phyloP scores from a whole-genome alignment of 1,140 invertebrate genomes.

The Yoshiicerus persimilis region DNA sequence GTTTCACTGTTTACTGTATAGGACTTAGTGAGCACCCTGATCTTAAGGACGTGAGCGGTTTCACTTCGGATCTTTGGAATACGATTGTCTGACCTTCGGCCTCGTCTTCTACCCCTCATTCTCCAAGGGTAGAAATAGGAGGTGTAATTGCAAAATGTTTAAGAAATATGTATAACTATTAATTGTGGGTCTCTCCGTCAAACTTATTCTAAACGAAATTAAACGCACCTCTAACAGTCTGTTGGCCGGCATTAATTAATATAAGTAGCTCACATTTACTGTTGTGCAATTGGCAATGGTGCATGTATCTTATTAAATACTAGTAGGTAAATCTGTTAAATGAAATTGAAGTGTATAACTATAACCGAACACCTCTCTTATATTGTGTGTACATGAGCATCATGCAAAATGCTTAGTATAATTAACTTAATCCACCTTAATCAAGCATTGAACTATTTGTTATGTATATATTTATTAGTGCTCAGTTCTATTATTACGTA shows the following conservation, averaged over 20 bases:
- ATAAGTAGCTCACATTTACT: not conserved
- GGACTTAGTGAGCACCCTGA: constrained; percentile 30
- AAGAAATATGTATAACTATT: constrained; percentile 5
- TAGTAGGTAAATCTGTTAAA: too few relatives aligned
- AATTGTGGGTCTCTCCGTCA: not conserved
- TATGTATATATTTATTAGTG: too few relatives aligned
- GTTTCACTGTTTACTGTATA: not conserved
- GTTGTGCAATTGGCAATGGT: not conserved
- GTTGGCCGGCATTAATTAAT: not conserved
- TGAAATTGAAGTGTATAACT: not conserved
- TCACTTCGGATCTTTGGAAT: constrained; percentile 12
- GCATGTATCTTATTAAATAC: not conserved
- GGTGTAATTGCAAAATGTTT: not conserved
- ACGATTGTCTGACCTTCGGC: constrained; percentile 4
- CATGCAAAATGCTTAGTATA: not conserved
- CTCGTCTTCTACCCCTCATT: not conserved
- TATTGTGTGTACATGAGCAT: not conserved
- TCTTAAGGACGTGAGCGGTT: constrained; percentile 6
- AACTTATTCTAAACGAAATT: not conserved
- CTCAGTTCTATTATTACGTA: not conserved
- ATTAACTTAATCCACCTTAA: not conserved
- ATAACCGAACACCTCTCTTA: not conserved
- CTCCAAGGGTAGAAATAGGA: not conserved
- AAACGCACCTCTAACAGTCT: not conserved
- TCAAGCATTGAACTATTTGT: too few relatives aligned